phyloP scores from a whole-genome alignment of 2,888 invertebrate genomes.

The Baccha elongata region DNA sequence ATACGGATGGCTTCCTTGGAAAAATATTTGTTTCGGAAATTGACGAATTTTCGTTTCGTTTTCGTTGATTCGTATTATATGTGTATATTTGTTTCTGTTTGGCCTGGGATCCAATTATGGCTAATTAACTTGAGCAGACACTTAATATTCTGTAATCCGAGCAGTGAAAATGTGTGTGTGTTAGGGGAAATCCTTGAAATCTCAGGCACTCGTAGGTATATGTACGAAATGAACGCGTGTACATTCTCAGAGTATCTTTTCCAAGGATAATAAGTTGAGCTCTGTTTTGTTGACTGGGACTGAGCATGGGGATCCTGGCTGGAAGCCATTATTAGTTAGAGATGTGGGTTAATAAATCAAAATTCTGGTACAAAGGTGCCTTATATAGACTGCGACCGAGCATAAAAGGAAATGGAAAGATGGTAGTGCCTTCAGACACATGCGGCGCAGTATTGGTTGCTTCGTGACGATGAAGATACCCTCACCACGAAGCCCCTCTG shows the following conservation, averaged over 20 bases:
- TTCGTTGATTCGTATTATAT: slow-evolving; percentile 21
- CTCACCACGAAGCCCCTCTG: slow-evolving; percentile 5
- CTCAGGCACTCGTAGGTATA: slow-evolving; percentile 2
- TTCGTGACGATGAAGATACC: slow-evolving; percentile 22
- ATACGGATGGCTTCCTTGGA: slow-evolving; percentile 27
- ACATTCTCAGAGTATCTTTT: slow-evolving; percentile 26
- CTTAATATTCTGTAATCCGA: slow-evolving; percentile 70
- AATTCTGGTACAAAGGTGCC: slow-evolving; percentile 58
- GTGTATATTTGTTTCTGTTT: slow-evolving; percentile 14
- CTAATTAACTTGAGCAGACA: slow-evolving; percentile 70
- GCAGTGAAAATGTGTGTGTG: slow-evolving; percentile 6
- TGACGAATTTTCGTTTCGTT: slow-evolving; percentile 44
- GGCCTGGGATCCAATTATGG: slow-evolving; percentile 61
- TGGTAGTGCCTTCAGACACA: slow-evolving; percentile 27
- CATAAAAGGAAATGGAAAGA: background rate
- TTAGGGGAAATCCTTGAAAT: slow-evolving; percentile 19
- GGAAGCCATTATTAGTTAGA: slow-evolving; percentile 63
- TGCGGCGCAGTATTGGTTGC: slow-evolving; percentile 23
- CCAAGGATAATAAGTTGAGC: slow-evolving; percentile 32
- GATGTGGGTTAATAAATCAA: slow-evolving; percentile 71
- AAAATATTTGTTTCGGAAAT: slow-evolving; percentile 56
- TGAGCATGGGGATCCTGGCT: slow-evolving; percentile 42
- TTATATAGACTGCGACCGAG: slow-evolving; percentile 6
- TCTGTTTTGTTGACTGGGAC: slow-evolving; percentile 16
- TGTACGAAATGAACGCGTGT: background rate